A percentile compares a stretch with the other conserved stretches of the same genome.
Evolutionary conservation across 1,140 invertebrate genomes (phyloP).

Genomic region (Drosophila pachea): DNA sequence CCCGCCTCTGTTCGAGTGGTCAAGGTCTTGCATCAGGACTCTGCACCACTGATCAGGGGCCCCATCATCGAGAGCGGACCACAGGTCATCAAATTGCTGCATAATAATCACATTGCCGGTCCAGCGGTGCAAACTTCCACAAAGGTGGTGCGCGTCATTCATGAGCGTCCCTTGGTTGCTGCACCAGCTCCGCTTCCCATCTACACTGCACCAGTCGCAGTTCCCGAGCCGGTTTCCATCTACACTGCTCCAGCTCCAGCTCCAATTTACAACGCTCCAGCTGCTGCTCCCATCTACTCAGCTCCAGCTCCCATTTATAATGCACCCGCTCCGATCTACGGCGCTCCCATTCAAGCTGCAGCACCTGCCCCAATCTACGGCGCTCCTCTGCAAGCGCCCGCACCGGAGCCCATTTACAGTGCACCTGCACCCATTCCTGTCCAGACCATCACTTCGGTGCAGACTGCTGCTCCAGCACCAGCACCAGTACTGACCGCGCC

Average conservation of each 20-base stretch:
- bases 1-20: conserved; percentile 59
- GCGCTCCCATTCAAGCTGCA: not conserved
- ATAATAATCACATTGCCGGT: conserved; percentile 35
- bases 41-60: conserved; percentile 29
- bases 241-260: too few species aligned
- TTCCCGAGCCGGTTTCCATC: too few species aligned
- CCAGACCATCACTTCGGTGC: conserved; percentile 10
- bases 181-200: conserved; percentile 36
- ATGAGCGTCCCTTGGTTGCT: conserved; percentile 51
- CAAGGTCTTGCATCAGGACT: conserved; percentile 63
- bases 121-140: conserved; percentile 39
- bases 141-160: conserved; percentile 72
- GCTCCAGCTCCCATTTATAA: too few species aligned
- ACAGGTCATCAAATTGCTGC: conserved; percentile 66
- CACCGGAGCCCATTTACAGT: conserved; percentile 1
- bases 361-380: conserved; percentile 25
- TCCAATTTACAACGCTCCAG: too few species aligned
- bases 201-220: too few species aligned
- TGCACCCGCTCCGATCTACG: not conserved
- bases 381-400: conserved; percentile 9
- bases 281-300: too few species aligned
- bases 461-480: conserved; percentile 14
- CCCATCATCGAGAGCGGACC: conserved; percentile 41
- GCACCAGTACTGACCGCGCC: conserved; percentile 41
- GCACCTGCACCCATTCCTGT: not conserved